These are phyloP conservation scores for Stomatorhinus walkeri DNA, from an alignment of 2,797 vertebrate genomes.

Conservation along the genomic window DNA sequence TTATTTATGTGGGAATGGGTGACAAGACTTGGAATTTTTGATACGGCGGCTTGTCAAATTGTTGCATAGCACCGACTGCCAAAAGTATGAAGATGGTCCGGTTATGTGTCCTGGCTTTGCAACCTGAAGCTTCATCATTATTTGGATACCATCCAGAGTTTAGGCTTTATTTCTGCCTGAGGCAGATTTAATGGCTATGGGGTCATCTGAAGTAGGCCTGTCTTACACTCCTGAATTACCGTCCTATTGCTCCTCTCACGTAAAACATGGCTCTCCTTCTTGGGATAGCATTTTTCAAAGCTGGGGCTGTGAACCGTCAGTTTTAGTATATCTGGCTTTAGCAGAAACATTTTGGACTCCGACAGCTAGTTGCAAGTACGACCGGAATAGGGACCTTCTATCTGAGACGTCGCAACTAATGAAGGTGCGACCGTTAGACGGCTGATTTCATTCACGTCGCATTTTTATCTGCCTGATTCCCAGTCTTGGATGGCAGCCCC, in stretches of 20 bases:
- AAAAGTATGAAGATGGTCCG: conserved; percentile 20
- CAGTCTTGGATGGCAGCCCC: conserved; percentile 34
- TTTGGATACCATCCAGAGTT: conserved; percentile 41
- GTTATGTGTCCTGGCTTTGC: conserved; percentile 36
- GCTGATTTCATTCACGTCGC: conserved; percentile 17
- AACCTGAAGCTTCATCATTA: conserved; percentile 45
- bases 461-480: conserved; percentile 33
- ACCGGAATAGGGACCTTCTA: background rate
- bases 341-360: conserved; percentile 13
- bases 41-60: background rate
- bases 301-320: background rate
- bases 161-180: conserved; percentile 36
- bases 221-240: conserved; percentile 30
- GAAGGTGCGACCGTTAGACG: conserved; percentile 19
- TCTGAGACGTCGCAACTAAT: conserved; percentile 21
- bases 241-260: conserved; percentile 18
- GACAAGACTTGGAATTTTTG: background rate
- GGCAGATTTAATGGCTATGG: conserved; percentile 45
- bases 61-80: conserved; percentile 10
- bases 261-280: conserved; percentile 29
- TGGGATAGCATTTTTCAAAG: conserved; percentile 13
- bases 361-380: background rate
- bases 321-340: conserved; percentile 22
- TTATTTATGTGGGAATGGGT: background rate
- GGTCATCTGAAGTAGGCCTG: conserved; percentile 36